Percentiles rank a stretch among this genome's conserved stretches.
These are phyloP conservation scores for Calliphora vomitoria DNA, from an alignment of 2,888 invertebrate genomes.

Conservation along the genomic window DNA sequence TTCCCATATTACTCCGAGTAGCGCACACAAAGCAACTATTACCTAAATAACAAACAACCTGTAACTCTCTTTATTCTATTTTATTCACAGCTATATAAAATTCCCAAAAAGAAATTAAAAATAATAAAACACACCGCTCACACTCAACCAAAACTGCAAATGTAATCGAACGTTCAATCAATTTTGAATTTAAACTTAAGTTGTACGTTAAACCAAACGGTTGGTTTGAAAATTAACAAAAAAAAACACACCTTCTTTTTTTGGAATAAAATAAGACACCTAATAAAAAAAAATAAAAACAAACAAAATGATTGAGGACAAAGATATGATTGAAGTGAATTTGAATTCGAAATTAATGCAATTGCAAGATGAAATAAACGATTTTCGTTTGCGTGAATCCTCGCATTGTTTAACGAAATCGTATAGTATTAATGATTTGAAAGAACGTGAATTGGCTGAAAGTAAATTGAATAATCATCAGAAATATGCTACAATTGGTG, in stretches of 20 bases:
- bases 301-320: constrained; percentile 68
- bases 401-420: constrained; percentile 74
- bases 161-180: constrained; percentile 31
- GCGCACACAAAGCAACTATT: constrained; percentile 1
- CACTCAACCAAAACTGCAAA: background rate
- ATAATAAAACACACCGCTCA: background rate
- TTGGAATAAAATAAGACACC: background rate
- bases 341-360: constrained; percentile 70
- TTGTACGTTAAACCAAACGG: constrained; percentile 32
- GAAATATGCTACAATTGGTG: constrained; percentile 63
- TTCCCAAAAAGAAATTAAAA: background rate
- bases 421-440: constrained; percentile 51
- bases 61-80: constrained; percentile 35
- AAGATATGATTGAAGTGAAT: constrained; percentile 80
- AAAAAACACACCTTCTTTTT: background rate
- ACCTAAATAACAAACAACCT: background rate
- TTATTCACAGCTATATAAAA: background rate
- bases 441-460: constrained; percentile 30
- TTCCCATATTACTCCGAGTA: background rate
- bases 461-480: constrained; percentile 59
- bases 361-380: constrained; percentile 51
- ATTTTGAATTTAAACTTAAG: constrained; percentile 25
- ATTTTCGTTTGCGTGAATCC: constrained; percentile 65
- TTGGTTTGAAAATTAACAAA: constrained; percentile 24
- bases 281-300: background rate